Evolutionary conservation across 2,888 invertebrate species (phyloP).

Genomic region (Caradrina kadenii): DNA sequence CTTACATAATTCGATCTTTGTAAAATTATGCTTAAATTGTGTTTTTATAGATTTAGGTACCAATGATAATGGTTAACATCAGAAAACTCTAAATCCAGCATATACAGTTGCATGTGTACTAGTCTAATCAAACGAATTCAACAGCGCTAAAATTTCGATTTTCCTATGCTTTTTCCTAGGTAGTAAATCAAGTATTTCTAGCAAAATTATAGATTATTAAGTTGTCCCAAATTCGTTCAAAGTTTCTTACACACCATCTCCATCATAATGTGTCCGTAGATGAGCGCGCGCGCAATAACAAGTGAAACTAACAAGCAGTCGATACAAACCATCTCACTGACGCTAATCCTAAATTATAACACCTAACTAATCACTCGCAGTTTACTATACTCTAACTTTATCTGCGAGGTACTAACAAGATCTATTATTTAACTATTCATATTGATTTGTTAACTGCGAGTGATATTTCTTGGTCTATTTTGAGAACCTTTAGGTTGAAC

Average conservation of each 20-base stretch:
- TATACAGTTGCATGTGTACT: too few relatives aligned
- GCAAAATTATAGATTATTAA: too few relatives aligned
- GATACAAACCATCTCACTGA: slow-evolving; percentile 79
- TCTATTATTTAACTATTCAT: slow-evolving; percentile 51
- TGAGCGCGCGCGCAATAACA: slow-evolving; percentile 86
- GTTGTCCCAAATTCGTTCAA: too few relatives aligned
- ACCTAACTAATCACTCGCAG: slow-evolving; percentile 84
- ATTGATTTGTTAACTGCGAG: slow-evolving; percentile 45
- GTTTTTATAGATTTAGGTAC: too few relatives aligned
- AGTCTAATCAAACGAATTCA: too few relatives aligned
- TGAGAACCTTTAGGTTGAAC: slow-evolving; percentile 3
- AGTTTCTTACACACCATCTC: slow-evolving; percentile 47
- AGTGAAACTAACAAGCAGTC: slow-evolving; percentile 88
- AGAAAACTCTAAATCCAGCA: too few relatives aligned
- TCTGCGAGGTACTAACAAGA: slow-evolving; percentile 53
- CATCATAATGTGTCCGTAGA: slow-evolving; percentile 73
- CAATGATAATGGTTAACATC: too few relatives aligned
- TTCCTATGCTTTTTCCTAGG: too few relatives aligned
- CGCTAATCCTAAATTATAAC: slow-evolving; percentile 87
- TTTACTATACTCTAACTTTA: slow-evolving; percentile 54
- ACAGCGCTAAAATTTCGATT: too few relatives aligned
- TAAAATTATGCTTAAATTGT: too few relatives aligned
- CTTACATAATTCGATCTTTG: not conserved
- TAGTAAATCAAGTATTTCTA: too few relatives aligned
- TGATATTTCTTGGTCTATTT: slow-evolving; percentile 44